Percentiles rank a stretch among this genome's conserved stretches.
These are phyloP conservation scores for Smittia aterrima DNA, from an alignment of 2,888 invertebrate genomes.

Conservation along the genomic window DNA sequence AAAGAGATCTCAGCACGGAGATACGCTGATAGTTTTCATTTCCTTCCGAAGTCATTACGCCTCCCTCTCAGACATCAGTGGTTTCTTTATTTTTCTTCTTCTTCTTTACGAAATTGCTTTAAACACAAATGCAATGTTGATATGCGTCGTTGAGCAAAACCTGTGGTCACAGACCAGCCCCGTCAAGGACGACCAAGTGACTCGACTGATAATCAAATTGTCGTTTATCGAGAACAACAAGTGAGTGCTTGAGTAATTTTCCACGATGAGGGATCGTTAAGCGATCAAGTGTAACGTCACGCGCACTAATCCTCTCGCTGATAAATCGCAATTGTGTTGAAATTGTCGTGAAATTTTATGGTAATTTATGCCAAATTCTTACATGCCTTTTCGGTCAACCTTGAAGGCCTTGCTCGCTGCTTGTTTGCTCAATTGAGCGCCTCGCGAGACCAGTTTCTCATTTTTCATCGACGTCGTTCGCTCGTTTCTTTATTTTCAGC, in stretches of 20 bases:
- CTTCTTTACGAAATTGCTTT: background rate
- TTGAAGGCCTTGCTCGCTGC: constrained; percentile 2
- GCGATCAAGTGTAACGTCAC: constrained; percentile 6
- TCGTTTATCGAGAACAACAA: background rate
- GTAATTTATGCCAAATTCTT: constrained; percentile 30
- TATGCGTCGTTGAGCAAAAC: constrained; percentile 3
- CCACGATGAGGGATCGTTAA: background rate
- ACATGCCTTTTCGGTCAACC: constrained; percentile 11
- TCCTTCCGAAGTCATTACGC: constrained; percentile 1
- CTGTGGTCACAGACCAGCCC: background rate
- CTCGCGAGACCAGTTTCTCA: constrained; percentile 11
- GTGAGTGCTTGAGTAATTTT: constrained; percentile 15
- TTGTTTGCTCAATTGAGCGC: constrained; percentile 1
- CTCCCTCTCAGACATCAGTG: background rate
- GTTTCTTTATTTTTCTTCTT: background rate
- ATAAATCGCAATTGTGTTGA: background rate
- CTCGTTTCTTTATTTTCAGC: constrained; percentile 7
- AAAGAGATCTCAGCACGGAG: constrained; percentile 6
- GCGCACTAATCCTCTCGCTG: background rate
- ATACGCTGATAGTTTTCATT: constrained; percentile 20
- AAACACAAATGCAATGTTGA: background rate
- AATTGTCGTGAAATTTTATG: constrained; percentile 12
- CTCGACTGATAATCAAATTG: background rate
- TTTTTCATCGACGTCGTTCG: background rate
- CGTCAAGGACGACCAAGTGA: background rate